Conservation (phyloP, 2,888 invertebrate species). For the Sesia bembeciformis region DNA sequence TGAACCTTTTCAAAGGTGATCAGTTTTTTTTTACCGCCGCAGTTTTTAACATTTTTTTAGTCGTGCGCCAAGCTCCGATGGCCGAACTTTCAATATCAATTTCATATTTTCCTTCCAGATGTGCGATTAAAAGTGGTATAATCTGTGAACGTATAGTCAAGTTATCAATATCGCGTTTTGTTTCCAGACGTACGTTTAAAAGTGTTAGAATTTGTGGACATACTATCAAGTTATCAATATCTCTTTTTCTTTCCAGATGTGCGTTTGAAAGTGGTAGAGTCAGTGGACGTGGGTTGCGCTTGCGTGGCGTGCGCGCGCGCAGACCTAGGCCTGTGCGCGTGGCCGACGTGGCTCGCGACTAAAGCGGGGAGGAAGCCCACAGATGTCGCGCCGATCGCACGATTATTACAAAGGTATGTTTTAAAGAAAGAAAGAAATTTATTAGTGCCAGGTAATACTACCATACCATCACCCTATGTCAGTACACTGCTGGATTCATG, state of each 20-base stretch:
- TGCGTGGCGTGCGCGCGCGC: slow-evolving; percentile 63
- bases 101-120: too few species aligned
- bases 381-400: slow-evolving; percentile 43
- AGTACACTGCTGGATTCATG: too few species aligned
- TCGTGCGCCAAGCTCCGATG: too few species aligned
- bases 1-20: too few species aligned
- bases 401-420: slow-evolving; percentile 43
- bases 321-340: slow-evolving; percentile 47
- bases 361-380: slow-evolving; percentile 21
- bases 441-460: too few species aligned
- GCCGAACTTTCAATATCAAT: too few species aligned
- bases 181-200: slow-evolving; percentile 53
- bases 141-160: too few species aligned
- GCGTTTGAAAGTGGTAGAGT: slow-evolving; percentile 50
- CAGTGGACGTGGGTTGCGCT: slow-evolving; percentile 56
- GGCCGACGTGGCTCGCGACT: slow-evolving; percentile 48
- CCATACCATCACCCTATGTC: too few species aligned
- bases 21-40: too few species aligned
- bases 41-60: too few species aligned
- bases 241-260: slow-evolving; percentile 34
- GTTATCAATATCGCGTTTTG: too few species aligned
- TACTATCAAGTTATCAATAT: slow-evolving; percentile 8
- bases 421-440: not conserved
- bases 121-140: not conserved
- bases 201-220: slow-evolving; percentile 48